Evolutionary conservation across 2,797 vertebrate species (phyloP).

Genomic region (Vireo griseus): DNA sequence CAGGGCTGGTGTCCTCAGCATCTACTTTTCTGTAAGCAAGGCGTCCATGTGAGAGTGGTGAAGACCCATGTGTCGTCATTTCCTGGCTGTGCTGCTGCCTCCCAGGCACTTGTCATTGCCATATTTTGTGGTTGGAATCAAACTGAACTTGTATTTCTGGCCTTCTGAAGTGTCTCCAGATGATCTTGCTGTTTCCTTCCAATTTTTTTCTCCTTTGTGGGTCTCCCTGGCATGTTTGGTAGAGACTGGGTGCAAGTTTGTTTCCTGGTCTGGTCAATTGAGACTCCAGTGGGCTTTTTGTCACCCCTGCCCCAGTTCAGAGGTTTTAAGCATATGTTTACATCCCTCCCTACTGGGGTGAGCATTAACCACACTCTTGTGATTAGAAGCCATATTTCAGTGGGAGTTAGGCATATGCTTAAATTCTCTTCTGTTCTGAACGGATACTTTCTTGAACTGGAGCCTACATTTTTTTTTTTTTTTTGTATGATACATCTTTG

Average conservation of each 20-base stretch:
- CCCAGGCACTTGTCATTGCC: neutral
- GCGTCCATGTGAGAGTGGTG: neutral
- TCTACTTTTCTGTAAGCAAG: neutral
- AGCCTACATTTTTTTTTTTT: neutral
- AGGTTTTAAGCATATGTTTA: neutral
- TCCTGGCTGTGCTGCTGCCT: neutral
- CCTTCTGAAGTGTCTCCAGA: neutral
- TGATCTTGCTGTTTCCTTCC: neutral
- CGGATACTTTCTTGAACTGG: conserved; percentile 28
- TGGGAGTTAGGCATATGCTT: neutral
- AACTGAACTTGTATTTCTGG: neutral
- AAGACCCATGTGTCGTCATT: neutral
- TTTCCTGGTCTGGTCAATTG: neutral
- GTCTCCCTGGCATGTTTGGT: fast-evolving
- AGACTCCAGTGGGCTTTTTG: neutral
- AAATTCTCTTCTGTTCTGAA: conserved; percentile 6
- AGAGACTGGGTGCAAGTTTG: neutral
- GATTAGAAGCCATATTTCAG: conserved; percentile 21
- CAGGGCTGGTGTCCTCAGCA: neutral
- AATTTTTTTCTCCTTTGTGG: neutral
- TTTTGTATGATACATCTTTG: conserved; percentile 9
- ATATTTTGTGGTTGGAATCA: neutral
- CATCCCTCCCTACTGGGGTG: neutral
- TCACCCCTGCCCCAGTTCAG: neutral
- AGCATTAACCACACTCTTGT: neutral